Percentiles rank a stretch among this genome's conserved stretches.
Evolutionary conservation across 2,797 vertebrate species (phyloP).

Genomic region (Chiroxiphia lanceolata): DNA sequence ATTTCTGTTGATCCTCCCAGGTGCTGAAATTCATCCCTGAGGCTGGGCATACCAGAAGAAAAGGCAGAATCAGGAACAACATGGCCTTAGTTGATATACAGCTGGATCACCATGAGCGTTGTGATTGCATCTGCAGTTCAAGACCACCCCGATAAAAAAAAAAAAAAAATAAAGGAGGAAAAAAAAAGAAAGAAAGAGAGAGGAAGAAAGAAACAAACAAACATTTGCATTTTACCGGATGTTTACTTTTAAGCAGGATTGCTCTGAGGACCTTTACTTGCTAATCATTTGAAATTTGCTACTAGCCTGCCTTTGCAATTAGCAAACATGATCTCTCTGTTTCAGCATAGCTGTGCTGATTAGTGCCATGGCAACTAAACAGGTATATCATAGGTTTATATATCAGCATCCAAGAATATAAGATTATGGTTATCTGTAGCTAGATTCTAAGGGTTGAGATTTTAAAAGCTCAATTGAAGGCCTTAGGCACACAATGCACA

Average conservation of each 20-base stretch:
- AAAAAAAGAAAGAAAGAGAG: constrained; percentile 44
- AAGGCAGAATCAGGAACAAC: constrained; percentile 76
- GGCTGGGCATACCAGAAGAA: constrained; percentile 73
- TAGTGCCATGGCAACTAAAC: constrained; percentile 59
- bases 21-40: constrained; percentile 91
- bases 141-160: constrained; percentile 88
- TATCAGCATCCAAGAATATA: constrained; percentile 50
- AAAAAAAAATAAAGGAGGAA: not conserved
- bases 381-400: constrained; percentile 32
- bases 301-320: constrained; percentile 63
- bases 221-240: no score
- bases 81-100: constrained; percentile 92
- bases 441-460: constrained; percentile 11
- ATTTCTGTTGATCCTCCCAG: constrained; percentile 73
- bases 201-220: not conserved
- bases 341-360: constrained; percentile 54
- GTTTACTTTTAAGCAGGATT: constrained; percentile 24
- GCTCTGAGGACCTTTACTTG: constrained; percentile 38
- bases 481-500: not conserved
- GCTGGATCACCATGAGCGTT: constrained; percentile 91
- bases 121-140: constrained; percentile 90
- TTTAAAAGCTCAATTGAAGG: not conserved
- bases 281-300: constrained; percentile 57
- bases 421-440: constrained; percentile 39
- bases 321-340: constrained; percentile 52